Conservation (phyloP, 1,140 invertebrate species). For the Musca vetustissima region DNA sequence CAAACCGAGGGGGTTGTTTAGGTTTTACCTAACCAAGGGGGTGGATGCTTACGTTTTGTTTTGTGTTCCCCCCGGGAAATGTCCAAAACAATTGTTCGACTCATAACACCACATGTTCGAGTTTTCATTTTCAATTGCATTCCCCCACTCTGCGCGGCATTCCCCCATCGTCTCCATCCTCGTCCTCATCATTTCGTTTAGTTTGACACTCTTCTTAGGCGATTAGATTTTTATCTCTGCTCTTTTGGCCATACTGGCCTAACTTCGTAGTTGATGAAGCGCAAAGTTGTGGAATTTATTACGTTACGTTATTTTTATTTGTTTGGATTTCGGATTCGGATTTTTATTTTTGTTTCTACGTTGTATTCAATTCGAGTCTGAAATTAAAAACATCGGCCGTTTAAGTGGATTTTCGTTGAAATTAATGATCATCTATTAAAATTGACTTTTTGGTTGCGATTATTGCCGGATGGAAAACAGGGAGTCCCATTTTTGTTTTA, state of each 20-base stretch:
- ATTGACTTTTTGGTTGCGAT: conserved; percentile 19
- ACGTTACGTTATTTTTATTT: conserved; percentile 30
- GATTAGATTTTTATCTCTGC: conserved; percentile 54
- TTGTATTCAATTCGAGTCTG: no score
- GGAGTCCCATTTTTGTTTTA: neutral
- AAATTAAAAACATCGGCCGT: neutral
- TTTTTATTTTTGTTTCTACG: no score
- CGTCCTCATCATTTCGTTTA: neutral
- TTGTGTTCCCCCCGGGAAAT: conserved; percentile 15
- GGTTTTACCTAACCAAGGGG: neutral
- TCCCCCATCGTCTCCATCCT: neutral
- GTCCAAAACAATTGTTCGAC: neutral
- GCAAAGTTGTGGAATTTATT: conserved; percentile 56
- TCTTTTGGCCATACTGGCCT: conserved; percentile 42
- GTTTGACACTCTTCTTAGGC: conserved; percentile 33
- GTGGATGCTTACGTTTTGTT: neutral
- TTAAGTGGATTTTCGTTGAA: conserved; percentile 9
- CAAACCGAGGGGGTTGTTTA: no score
- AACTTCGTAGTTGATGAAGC: conserved; percentile 47
- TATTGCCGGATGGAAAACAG: neutral
- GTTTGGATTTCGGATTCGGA: conserved; percentile 3
- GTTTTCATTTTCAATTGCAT: conserved; percentile 25
- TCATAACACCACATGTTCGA: conserved; percentile 55
- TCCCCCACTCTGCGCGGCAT: conserved; percentile 13
- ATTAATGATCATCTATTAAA: conserved; percentile 14